Evolutionary conservation across 2,113 vertebrate genomes (phyloP).

Genomic region (Plecturocebus donacophilus): DNA sequence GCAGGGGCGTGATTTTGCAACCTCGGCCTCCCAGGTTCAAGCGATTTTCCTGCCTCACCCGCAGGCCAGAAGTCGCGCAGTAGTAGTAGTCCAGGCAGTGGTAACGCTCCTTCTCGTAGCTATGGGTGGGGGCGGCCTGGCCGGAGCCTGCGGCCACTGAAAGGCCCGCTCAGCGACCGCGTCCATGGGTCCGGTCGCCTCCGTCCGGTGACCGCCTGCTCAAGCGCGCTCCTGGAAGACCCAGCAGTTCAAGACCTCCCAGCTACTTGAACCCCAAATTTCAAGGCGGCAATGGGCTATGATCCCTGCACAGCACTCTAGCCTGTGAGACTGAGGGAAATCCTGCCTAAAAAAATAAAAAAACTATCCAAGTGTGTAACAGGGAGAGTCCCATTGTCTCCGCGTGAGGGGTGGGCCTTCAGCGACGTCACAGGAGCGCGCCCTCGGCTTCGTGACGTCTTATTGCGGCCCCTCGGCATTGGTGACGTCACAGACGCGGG

Average conservation of each 20-base stretch:
- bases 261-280: too few relatives aligned
- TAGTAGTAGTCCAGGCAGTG: constrained; percentile 91
- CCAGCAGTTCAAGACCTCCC: background rate
- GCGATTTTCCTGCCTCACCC: background rate
- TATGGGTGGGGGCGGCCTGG: constrained; percentile 78
- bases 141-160: accelerated
- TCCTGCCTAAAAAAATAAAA: background rate
- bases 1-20: too few relatives aligned
- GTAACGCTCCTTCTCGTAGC: constrained; percentile 85
- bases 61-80: constrained; percentile 87
- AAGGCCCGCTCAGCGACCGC: accelerated
- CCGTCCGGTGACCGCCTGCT: background rate
- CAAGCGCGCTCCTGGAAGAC: constrained; percentile 56
- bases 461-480: accelerated
- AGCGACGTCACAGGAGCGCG: too few relatives aligned
- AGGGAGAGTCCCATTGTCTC: background rate
- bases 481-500: constrained; percentile 6
- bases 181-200: too few relatives aligned
- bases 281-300: too few relatives aligned
- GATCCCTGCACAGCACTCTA: too few relatives aligned
- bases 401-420: background rate
- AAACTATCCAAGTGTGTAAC: too few relatives aligned
- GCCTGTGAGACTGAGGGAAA: too few relatives aligned
- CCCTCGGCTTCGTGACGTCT: too few relatives aligned
- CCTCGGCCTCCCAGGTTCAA: too few relatives aligned